These are phyloP conservation scores for Pyrocephalus nanus DNA, from an alignment of 2,797 vertebrate genomes.

Conservation along the genomic window DNA sequence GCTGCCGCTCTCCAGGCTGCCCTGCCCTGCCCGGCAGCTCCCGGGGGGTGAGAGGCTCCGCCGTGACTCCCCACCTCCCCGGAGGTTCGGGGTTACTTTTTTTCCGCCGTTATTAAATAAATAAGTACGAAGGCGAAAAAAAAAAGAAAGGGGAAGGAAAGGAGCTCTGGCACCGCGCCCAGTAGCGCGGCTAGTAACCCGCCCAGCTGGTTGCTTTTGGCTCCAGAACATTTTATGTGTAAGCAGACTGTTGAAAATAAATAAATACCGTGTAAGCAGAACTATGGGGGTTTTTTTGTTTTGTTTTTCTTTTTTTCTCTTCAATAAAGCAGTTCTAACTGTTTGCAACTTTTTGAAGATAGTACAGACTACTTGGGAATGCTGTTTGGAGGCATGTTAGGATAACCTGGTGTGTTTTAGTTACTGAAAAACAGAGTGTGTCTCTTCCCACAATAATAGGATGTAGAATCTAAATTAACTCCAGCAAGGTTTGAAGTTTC, in stretches of 20 bases:
- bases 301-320: no score
- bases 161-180: constrained; percentile 47
- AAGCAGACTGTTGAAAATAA: constrained; percentile 35
- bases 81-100: background rate
- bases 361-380: background rate
- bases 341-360: background rate
- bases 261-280: background rate
- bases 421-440: background rate
- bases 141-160: background rate
- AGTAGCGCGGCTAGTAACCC: background rate
- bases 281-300: background rate
- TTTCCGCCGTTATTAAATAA: background rate
- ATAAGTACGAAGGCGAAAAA: background rate
- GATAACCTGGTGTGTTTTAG: background rate
- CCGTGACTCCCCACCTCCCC: background rate
- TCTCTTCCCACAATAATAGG: background rate
- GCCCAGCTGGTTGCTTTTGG: constrained; percentile 47
- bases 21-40: background rate
- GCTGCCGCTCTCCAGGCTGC: background rate
- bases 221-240: constrained; percentile 11
- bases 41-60: background rate
- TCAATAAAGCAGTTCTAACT: background rate
- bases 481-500: background rate
- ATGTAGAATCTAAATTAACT: background rate
- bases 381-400: background rate